phyloP scores from a whole-genome alignment of 2,797 vertebrate genomes.

The Bovichtus diacanthus region DNA sequence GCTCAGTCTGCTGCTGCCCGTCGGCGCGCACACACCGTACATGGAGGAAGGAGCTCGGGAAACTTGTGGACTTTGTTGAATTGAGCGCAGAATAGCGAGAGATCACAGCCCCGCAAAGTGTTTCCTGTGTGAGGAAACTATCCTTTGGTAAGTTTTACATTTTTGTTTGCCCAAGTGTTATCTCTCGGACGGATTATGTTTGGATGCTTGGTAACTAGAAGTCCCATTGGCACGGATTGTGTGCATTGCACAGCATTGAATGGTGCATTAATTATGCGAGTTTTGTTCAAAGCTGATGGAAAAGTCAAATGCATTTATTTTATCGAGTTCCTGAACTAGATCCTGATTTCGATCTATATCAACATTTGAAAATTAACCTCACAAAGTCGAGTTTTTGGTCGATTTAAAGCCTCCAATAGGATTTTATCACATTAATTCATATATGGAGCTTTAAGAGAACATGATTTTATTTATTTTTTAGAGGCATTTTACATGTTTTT shows the following conservation, averaged over 20 bases:
- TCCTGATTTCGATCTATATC: not conserved
- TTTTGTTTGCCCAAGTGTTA: not conserved
- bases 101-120: not conserved
- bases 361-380: not conserved
- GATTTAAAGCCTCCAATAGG: not conserved
- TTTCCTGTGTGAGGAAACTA: conserved; percentile 61
- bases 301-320: not conserved
- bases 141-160: conserved; percentile 66
- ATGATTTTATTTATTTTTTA: no score
- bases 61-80: conserved; percentile 29
- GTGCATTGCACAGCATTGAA: conserved; percentile 8
- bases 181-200: not conserved
- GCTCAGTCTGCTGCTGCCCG: conserved; percentile 75
- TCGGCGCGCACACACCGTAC: conserved; percentile 54
- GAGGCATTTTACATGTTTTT: not conserved
- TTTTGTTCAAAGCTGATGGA: not conserved
- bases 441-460: not conserved
- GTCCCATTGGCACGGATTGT: not conserved
- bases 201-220: not conserved
- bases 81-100: conserved; percentile 1
- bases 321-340: not conserved
- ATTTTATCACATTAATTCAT: not conserved
- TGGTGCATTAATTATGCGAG: not conserved
- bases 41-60: conserved; percentile 39
- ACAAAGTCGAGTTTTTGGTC: not conserved